Evolutionary conservation across 2,797 vertebrate species (phyloP).

Genomic region (Mastacembelus armatus): DNA sequence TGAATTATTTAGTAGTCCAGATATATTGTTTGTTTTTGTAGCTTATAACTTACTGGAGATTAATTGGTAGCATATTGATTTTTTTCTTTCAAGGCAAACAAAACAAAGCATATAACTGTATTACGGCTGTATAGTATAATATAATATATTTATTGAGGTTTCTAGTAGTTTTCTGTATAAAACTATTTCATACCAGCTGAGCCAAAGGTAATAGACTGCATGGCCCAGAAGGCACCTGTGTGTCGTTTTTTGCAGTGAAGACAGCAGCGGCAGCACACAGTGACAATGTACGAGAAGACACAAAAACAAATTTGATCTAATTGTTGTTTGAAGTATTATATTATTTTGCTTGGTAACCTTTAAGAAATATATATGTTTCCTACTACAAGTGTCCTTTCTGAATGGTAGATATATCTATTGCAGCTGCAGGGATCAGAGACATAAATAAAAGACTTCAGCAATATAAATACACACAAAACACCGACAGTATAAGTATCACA

Average conservation of each 20-base stretch:
- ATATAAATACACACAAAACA: background rate
- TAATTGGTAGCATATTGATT: background rate
- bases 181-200: background rate
- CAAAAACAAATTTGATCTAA: too few species aligned
- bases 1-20: constrained; percentile 50
- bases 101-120: background rate
- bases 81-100: constrained; percentile 5
- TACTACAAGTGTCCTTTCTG: background rate
- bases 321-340: too few species aligned
- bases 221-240: background rate
- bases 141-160: background rate
- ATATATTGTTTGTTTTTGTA: constrained; percentile 42
- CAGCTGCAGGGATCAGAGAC: background rate
- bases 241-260: background rate
- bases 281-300: background rate
- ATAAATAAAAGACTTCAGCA: background rate
- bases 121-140: background rate
- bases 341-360: too few species aligned
- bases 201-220: background rate
- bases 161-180: background rate
- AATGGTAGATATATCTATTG: too few species aligned
- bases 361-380: background rate
- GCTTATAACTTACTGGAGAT: background rate
- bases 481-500: background rate
- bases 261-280: background rate